Evolutionary conservation across 1,140 invertebrate species (phyloP).

Genomic region (Mylabris phalerata): DNA sequence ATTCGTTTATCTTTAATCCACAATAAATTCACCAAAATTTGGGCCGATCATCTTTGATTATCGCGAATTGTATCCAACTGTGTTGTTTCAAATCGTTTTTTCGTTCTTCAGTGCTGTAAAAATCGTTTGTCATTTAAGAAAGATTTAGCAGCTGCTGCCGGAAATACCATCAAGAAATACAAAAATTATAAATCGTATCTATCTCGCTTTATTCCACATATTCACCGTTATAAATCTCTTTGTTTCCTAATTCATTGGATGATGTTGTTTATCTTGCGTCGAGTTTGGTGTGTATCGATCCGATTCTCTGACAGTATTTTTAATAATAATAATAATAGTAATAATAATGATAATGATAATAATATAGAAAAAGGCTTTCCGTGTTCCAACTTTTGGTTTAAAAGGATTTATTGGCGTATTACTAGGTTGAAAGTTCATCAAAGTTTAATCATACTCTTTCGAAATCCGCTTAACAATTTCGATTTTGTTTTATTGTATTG

Average conservation of each 20-base stretch:
- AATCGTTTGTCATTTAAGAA: conserved; percentile 5
- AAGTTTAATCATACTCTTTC: conserved; percentile 16
- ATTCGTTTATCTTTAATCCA: conserved; percentile 5
- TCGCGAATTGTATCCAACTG: background rate
- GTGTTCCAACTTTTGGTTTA: conserved; percentile 13
- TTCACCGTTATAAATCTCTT: background rate
- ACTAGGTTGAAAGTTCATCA: conserved; percentile 16
- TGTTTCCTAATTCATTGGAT: conserved; percentile 1
- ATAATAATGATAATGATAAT: conserved; percentile 9
- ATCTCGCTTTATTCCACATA: no score
- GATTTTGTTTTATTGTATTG: no score
- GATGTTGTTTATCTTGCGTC: background rate
- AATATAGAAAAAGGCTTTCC: conserved; percentile 11
- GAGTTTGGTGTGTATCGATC: background rate
- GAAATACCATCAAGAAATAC: conserved; percentile 10
- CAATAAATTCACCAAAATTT: conserved; percentile 3
- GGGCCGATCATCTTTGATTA: background rate
- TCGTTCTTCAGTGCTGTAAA: background rate
- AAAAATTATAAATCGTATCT: background rate
- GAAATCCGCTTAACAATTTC: conserved; percentile 16
- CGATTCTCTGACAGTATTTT: conserved; percentile 11
- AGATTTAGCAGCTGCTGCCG: conserved; percentile 11
- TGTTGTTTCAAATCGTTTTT: background rate
- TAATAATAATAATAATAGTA: conserved; percentile 10
- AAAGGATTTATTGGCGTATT: conserved; percentile 12